phyloP scores from a whole-genome alignment of 2,888 invertebrate species.

The Zaprionus bogoriensis region DNA sequence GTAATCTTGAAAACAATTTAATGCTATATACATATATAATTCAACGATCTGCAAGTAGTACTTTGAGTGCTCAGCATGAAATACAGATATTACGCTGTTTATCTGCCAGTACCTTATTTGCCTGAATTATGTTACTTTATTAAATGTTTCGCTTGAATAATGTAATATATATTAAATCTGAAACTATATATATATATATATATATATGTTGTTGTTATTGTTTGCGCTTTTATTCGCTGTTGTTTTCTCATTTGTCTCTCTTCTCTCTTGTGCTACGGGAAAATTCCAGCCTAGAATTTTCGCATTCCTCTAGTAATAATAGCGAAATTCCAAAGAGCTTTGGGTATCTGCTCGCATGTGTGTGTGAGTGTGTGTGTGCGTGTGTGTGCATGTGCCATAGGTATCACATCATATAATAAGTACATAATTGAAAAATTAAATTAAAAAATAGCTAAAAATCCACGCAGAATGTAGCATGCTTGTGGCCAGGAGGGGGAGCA shows the following conservation, averaged over 20 bases:
- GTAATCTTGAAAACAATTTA: too few species aligned
- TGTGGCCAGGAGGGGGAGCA: not conserved
- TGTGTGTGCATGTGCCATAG: slow-evolving; percentile 17
- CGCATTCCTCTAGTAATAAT: slow-evolving; percentile 39
- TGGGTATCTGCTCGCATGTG: not conserved
- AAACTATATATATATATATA: too few species aligned
- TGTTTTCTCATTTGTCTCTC: not conserved
- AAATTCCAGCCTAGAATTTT: slow-evolving; percentile 34
- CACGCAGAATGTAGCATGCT: not conserved
- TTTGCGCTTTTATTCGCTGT: not conserved
- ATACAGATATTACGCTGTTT: too few species aligned
- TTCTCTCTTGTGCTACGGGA: not conserved
- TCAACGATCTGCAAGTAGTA: too few species aligned
- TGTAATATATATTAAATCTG: too few species aligned
- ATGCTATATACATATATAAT: too few species aligned
- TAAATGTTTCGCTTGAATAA: not conserved
- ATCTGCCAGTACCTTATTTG: too few species aligned
- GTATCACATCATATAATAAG: slow-evolving; percentile 34
- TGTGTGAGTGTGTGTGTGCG: not conserved
- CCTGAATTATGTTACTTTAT: not conserved
- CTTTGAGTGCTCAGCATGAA: too few species aligned
- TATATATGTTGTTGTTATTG: not conserved
- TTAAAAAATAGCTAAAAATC: slow-evolving; percentile 45
- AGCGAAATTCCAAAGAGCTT: slow-evolving; percentile 47
- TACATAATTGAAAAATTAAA: slow-evolving; percentile 48